Evolutionary conservation across 1,140 invertebrate species (phyloP).

Genomic region (Macrosteles quadrilineatus): DNA sequence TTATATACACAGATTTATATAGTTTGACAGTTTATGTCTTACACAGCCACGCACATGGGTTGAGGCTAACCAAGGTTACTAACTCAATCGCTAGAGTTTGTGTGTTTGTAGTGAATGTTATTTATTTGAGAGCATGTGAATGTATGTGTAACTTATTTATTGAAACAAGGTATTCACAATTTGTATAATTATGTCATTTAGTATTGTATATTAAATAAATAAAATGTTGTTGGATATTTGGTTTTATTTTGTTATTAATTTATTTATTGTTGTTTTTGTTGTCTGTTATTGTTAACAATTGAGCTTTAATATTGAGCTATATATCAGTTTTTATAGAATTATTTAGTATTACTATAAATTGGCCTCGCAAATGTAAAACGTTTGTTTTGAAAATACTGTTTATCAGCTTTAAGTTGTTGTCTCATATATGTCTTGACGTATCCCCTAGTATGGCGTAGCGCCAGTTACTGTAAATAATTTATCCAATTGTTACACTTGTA

Average conservation of each 20-base stretch:
- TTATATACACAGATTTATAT: no score
- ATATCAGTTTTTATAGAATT: no score
- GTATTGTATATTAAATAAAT: no score
- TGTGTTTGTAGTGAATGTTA: slow-evolving; percentile 2
- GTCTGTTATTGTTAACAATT: background rate
- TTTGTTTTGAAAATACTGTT: no score
- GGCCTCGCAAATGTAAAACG: no score
- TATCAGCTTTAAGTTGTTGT: no score
- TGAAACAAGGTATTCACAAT: background rate
- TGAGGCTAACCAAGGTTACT: background rate
- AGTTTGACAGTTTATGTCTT: background rate
- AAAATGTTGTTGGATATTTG: background rate
- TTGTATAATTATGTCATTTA: no score
- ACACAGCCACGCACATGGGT: slow-evolving; percentile 29
- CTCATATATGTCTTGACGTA: no score
- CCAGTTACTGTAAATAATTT: no score
- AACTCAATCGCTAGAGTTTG: slow-evolving; percentile 2
- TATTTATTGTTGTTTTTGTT: background rate
- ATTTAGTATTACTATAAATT: no score
- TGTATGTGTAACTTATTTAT: background rate
- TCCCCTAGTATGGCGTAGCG: no score
- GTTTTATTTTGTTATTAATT: slow-evolving; percentile 3
- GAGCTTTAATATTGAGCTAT: background rate
- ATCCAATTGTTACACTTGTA: no score
- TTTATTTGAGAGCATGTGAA: background rate